A percentile compares a stretch with the other conserved stretches of the same genome.
Evolutionary conservation across 2,888 invertebrate genomes (phyloP).

Genomic region (Drosophila acutilabella): DNA sequence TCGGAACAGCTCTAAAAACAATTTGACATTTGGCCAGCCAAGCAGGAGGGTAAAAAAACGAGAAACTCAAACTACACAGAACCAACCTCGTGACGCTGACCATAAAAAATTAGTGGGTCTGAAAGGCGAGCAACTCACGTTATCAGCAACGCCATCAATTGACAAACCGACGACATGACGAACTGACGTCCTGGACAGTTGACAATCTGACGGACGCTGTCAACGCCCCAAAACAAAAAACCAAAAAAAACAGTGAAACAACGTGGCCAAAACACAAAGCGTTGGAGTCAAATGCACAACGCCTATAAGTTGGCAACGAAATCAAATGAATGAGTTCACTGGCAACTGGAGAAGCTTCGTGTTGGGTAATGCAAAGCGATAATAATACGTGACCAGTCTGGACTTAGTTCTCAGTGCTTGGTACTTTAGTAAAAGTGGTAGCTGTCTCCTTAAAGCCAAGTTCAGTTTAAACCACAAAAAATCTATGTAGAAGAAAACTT

Average conservation of each 20-base stretch:
- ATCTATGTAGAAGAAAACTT: conserved; percentile 14
- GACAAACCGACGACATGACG: conserved; percentile 38
- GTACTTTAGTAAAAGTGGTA: background rate
- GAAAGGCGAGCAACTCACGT: conserved; percentile 58
- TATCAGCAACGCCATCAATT: conserved; percentile 73
- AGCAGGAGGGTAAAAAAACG: conserved; percentile 11
- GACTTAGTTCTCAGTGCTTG: conserved; percentile 5
- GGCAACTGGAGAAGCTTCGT: conserved; percentile 60
- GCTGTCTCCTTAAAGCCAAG: conserved; percentile 40
- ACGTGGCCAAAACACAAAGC: conserved; percentile 30
- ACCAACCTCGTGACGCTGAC: conserved; percentile 56
- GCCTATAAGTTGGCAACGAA: conserved; percentile 74
- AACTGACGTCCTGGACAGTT: conserved; percentile 39
- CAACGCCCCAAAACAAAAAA: conserved; percentile 53
- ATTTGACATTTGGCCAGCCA: conserved; percentile 79
- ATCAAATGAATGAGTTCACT: conserved; percentile 66
- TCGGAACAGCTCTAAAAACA: conserved; percentile 72
- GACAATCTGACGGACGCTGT: conserved; percentile 68
- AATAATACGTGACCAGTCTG: conserved; percentile 77
- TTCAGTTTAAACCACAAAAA: conserved; percentile 32
- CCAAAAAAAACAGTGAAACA: conserved; percentile 29
- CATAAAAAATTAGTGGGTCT: conserved; percentile 79
- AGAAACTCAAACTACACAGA: conserved; percentile 6
- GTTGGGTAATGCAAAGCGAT: conserved; percentile 63
- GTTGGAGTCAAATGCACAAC: conserved; percentile 54